Conservation (phyloP, 1,140 invertebrate genomes). For the Potamilus streckersoni region DNA sequence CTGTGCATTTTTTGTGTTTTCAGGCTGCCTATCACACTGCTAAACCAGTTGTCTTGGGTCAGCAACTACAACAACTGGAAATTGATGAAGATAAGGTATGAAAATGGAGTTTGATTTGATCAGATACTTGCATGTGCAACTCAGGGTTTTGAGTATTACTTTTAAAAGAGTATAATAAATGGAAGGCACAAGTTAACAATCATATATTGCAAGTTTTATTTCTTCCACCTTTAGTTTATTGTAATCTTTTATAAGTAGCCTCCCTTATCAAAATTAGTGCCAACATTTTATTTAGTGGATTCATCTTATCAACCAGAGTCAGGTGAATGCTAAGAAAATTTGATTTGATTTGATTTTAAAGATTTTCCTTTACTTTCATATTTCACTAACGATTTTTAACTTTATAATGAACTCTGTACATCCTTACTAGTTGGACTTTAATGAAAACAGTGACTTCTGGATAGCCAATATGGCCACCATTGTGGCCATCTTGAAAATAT, state of each 20-base stretch:
- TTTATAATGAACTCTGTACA: too few species aligned
- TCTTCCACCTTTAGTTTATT: too few species aligned
- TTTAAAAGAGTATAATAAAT: background rate
- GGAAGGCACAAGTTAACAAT: background rate
- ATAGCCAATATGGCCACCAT: too few species aligned
- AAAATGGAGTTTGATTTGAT: background rate
- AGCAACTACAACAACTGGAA: slow-evolving; percentile 57
- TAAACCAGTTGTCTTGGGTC: slow-evolving; percentile 57
- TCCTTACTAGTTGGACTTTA: too few species aligned
- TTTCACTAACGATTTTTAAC: background rate
- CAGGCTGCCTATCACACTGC: slow-evolving; percentile 65
- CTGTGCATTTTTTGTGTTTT: slow-evolving; percentile 12
- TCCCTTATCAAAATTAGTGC: too few species aligned
- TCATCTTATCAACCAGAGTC: background rate
- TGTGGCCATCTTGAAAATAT: too few species aligned
- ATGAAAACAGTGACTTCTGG: too few species aligned
- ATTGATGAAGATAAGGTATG: slow-evolving; percentile 60
- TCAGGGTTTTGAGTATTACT: background rate
- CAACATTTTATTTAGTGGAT: too few species aligned
- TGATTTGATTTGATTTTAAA: background rate
- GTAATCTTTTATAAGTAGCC: too few species aligned
- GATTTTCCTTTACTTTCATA: background rate
- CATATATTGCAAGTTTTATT: too few species aligned
- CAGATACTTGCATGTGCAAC: background rate
- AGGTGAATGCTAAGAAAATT: too few species aligned